Evolutionary conservation across 2,797 vertebrate species (phyloP), one percentile per base, ranked within the genome.

Genomic region (Sebastes flavidus): DNA sequence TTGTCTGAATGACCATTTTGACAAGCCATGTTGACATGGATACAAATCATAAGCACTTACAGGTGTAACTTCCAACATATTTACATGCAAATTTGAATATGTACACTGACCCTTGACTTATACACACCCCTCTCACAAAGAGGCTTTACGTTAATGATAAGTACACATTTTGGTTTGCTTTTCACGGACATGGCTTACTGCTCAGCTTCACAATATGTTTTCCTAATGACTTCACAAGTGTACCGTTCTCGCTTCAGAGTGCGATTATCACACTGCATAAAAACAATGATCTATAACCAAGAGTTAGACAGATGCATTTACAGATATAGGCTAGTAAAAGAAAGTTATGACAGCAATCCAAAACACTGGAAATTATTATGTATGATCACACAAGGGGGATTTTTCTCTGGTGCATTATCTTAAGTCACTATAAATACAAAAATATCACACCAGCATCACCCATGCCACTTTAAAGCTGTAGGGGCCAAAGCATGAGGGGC

Each of bases 391-490:
- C 76, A 84, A 65, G 82, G 76, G 30, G 30, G 42, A 82, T 73
- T 81, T 55, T 54, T 82, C 67, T 89, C 82, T 91, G 77, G 78
- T 92, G 81, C 71, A 88, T 94, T 87, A 91, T 88, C 94, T 94
- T 93, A 91, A 92, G 85, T 95, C 94, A 94, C 91, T 95, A 90
- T 95, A 95, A 94, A 95, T 98, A 97, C 93, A 98, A 98, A 98
- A 97, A 97, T 94, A 94, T 95, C 96, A 96, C 96, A 96, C 94
- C 95, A 94, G 95, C 95, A 94, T 94, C 84, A 84, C 88, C 87
- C 92, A 93, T 92, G 95, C 91, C 91, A 95, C 92, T 94, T 93
- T 93, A 74, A 84, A 84, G 81, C 78, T 70, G 73, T 60, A 82
- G 68, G 60, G 38, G 80, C 66, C 61, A 79, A 78, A 70, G 55